These are phyloP conservation scores for Littorina saxatilis DNA, from an alignment of 1,140 invertebrate genomes.

Conservation along the genomic window DNA sequence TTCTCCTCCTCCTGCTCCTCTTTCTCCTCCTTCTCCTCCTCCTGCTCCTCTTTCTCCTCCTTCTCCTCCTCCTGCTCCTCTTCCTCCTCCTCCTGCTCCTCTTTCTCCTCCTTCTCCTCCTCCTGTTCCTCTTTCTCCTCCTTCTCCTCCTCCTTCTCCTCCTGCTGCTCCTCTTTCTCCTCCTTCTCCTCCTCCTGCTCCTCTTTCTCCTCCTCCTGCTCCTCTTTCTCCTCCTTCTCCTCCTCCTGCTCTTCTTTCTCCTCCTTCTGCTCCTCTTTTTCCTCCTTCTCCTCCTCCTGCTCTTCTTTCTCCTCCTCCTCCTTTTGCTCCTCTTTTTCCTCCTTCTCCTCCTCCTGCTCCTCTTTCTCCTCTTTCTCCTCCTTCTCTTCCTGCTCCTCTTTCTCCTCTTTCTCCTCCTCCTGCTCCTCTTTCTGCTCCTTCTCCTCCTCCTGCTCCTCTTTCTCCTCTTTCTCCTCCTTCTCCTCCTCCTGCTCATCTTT, in stretches of 20 bases:
- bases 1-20: not conserved
- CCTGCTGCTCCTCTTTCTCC: too few species aligned
- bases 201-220: too few species aligned
- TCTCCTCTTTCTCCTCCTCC: not conserved
- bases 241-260: too few species aligned
- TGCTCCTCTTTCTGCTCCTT: not conserved
- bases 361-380: not conserved
- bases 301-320: not conserved
- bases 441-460: not conserved
- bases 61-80: not conserved
- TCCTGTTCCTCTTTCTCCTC: too few species aligned
- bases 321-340: too few species aligned
- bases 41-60: not conserved
- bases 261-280: too few species aligned
- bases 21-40: not conserved
- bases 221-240: too few species aligned
- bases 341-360: too few species aligned
- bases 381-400: too few species aligned
- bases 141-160: too few species aligned
- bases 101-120: too few species aligned
- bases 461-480: not conserved
- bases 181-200: too few species aligned
- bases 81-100: not conserved
- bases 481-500: not conserved
- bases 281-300: not conserved